Conservation (phyloP, 1,140 invertebrate genomes). For the Drosophila mojavensis region DNA sequence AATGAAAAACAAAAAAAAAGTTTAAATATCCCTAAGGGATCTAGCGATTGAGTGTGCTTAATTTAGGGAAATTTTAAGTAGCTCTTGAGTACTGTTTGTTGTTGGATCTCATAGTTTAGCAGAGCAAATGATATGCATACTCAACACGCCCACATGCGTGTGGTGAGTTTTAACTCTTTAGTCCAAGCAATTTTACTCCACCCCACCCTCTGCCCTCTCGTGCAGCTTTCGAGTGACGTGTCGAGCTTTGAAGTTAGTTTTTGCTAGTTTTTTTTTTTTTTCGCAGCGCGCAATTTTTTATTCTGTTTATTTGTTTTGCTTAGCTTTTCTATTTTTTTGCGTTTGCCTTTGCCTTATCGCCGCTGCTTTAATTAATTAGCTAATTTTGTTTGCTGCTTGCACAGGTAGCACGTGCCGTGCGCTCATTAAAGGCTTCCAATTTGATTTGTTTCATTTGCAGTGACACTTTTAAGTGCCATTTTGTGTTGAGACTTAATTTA, state of each 20-base stretch:
- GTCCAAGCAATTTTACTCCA: not conserved
- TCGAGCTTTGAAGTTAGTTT: conserved; percentile 26
- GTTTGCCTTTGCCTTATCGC: conserved; percentile 20
- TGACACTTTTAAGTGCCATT: conserved; percentile 29
- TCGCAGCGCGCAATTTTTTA: conserved; percentile 19
- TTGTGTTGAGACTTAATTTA: conserved; percentile 42
- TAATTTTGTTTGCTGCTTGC: conserved; percentile 59
- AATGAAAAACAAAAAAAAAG: conserved; percentile 18
- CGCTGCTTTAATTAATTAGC: conserved; percentile 67
- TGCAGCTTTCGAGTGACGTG: conserved; percentile 23
- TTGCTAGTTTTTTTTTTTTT: conserved; percentile 24
- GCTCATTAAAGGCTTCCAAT: conserved; percentile 52
- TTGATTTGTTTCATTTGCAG: conserved; percentile 33
- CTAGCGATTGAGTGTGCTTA: too few species aligned
- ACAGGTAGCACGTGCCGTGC: conserved; percentile 52
- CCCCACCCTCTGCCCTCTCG: conserved; percentile 3
- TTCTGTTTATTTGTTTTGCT: conserved; percentile 14
- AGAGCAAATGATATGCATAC: conserved; percentile 9
- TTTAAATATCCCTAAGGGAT: conserved; percentile 1
- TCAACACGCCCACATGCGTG: conserved; percentile 10
- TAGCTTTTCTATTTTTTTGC: conserved; percentile 28
- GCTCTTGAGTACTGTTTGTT: not conserved
- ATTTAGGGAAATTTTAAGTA: too few species aligned
- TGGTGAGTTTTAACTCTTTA: too few species aligned
- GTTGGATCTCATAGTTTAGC: conserved; percentile 28